Conservation (phyloP, 2,888 invertebrate genomes). For the Diaprepes abbreviatus region DNA sequence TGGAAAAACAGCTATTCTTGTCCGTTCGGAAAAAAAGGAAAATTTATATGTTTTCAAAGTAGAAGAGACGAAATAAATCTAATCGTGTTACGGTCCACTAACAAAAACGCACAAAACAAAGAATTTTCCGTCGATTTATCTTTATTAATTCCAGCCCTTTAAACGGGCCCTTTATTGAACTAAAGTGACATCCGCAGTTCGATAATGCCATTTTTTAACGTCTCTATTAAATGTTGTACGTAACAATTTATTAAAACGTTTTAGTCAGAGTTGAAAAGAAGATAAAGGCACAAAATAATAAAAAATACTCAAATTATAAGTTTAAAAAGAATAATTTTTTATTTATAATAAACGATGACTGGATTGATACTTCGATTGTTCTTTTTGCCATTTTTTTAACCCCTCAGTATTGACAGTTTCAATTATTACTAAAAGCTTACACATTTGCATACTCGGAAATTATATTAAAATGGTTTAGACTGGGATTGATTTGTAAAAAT, state of each 20-base stretch:
- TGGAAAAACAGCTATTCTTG: slow-evolving; percentile 10
- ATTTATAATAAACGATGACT: no score
- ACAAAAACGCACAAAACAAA: slow-evolving; percentile 35
- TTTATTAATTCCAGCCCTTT: slow-evolving; percentile 40
- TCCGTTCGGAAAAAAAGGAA: background rate
- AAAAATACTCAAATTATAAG: no score
- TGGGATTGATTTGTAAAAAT: no score
- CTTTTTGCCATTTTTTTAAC: no score
- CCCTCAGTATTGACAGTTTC: no score
- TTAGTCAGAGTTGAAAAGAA: no score
- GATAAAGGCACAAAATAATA: no score
- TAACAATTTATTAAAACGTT: slow-evolving; percentile 1
- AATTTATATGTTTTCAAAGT: slow-evolving; percentile 31
- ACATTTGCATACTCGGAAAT: no score
- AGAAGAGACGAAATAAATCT: slow-evolving; percentile 39
- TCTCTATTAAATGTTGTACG: slow-evolving; percentile 27
- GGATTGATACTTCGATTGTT: no score
- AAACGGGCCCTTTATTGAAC: slow-evolving; percentile 15
- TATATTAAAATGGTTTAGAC: no score
- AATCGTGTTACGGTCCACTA: slow-evolving; percentile 30
- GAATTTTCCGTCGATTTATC: slow-evolving; percentile 31
- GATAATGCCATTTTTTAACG: slow-evolving; percentile 31
- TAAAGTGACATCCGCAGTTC: slow-evolving; percentile 11
- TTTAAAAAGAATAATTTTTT: no score
- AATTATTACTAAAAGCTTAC: no score